A percentile compares a stretch with the other conserved stretches of the same genome.
Evolutionary conservation across 2,113 vertebrate species (phyloP).

Genomic region (Eudyptes chrysolophus): DNA sequence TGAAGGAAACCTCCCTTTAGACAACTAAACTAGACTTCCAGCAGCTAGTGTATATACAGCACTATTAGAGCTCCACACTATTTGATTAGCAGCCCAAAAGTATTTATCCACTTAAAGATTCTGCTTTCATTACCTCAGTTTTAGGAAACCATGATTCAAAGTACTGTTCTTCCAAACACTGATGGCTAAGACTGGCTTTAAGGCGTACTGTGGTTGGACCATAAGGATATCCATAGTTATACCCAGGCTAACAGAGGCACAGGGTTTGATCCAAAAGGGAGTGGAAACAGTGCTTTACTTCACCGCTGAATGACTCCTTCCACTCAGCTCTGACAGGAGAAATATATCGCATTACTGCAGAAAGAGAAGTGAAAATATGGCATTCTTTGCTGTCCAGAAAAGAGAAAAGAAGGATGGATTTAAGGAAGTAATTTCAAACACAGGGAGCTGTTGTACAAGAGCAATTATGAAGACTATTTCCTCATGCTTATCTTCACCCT

Average conservation of each 20-base stretch:
- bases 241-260: neutral
- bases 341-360: neutral
- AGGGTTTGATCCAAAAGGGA: neutral
- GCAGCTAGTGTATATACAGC: neutral
- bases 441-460: neutral
- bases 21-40: neutral
- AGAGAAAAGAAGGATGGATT: neutral
- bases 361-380: neutral
- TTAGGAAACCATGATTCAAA: neutral
- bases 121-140: neutral
- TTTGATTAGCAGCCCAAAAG: neutral
- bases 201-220: neutral
- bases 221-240: neutral
- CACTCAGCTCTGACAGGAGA: neutral
- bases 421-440: neutral
- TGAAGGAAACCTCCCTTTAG: slow-evolving; percentile 5
- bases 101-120: neutral
- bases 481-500: neutral
- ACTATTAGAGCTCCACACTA: neutral
- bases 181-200: neutral
- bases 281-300: neutral
- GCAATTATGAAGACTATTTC: neutral
- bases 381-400: neutral
- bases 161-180: neutral
- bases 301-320: neutral